Evolutionary conservation across 2,113 vertebrate species (phyloP).

Genomic region (Psephotus haematonotus): DNA sequence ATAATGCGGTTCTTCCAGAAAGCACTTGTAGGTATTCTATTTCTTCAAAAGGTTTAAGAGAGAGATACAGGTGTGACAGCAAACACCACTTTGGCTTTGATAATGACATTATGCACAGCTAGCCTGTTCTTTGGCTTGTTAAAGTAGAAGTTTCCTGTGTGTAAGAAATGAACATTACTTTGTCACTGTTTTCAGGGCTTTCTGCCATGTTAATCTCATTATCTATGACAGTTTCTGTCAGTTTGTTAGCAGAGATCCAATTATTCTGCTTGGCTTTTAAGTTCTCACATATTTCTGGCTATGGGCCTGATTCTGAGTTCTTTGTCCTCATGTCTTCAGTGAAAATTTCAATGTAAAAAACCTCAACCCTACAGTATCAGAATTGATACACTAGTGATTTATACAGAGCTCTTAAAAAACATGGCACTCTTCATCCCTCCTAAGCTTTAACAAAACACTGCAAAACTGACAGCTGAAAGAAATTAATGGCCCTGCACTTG

Average conservation of each 20-base stretch:
- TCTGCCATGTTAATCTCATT: constrained; percentile 63
- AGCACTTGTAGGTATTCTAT: background rate
- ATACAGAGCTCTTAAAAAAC: background rate
- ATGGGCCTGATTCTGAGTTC: background rate
- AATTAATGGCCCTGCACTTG: background rate
- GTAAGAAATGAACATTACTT: constrained; percentile 39
- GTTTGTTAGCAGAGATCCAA: constrained; percentile 58
- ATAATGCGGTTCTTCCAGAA: background rate
- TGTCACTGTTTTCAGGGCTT: constrained; percentile 43
- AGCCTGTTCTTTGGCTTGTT: constrained; percentile 43
- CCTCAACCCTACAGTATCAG: background rate
- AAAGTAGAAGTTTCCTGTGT: constrained; percentile 10
- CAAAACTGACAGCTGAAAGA: constrained; percentile 1
- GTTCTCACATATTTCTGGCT: constrained; percentile 41
- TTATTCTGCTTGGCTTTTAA: constrained; percentile 65
- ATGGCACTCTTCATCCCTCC: background rate
- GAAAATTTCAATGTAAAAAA: background rate
- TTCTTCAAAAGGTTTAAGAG: background rate
- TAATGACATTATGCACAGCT: constrained; percentile 21
- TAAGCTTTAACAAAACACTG: background rate
- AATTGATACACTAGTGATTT: background rate
- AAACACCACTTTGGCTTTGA: constrained; percentile 5
- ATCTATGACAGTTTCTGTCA: constrained; percentile 54
- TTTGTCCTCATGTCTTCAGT: background rate
- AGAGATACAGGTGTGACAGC: background rate